A percentile compares a stretch with the other conserved stretches of the same genome.
Conservation (phyloP, 2,888 invertebrate species). For the Fissipunctia ypsillon region DNA sequence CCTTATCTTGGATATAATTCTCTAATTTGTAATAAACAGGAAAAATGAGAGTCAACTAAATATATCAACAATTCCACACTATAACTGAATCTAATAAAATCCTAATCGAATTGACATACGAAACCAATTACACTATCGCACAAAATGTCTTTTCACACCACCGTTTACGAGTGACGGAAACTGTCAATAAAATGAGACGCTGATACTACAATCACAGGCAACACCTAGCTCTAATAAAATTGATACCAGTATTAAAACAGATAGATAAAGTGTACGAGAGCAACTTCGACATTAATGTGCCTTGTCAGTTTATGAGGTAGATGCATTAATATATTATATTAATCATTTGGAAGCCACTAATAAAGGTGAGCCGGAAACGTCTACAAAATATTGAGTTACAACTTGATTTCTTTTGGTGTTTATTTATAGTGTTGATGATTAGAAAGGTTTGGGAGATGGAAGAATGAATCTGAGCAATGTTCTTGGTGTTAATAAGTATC, state of each 20-base stretch:
- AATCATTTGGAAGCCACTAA: conserved; percentile 78
- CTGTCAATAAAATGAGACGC: conserved; percentile 51
- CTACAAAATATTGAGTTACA: conserved; percentile 58
- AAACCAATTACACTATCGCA: conserved; percentile 37
- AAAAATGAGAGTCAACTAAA: background rate
- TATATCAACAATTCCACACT: background rate
- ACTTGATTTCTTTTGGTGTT: conserved; percentile 58
- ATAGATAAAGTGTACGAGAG: conserved; percentile 74
- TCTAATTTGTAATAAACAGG: too few relatives aligned
- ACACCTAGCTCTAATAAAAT: conserved; percentile 56
- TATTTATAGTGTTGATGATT: conserved; percentile 42
- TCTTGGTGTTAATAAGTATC: background rate
- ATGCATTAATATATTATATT: conserved; percentile 81
- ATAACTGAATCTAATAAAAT: conserved; percentile 18
- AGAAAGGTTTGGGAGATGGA: conserved; percentile 24
- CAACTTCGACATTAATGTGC: conserved; percentile 81
- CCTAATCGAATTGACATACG: conserved; percentile 2
- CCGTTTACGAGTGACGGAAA: conserved; percentile 40
- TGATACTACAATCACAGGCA: conserved; percentile 39
- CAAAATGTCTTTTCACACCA: conserved; percentile 35
- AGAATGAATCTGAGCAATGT: background rate
- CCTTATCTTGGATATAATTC: too few relatives aligned
- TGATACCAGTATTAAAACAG: conserved; percentile 64
- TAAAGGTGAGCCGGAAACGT: conserved; percentile 76
- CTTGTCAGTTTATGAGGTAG: conserved; percentile 76